These are phyloP conservation scores for Dicrurus megarhynchus DNA, from an alignment of 2,113 vertebrate genomes.

Conservation along the genomic window DNA sequence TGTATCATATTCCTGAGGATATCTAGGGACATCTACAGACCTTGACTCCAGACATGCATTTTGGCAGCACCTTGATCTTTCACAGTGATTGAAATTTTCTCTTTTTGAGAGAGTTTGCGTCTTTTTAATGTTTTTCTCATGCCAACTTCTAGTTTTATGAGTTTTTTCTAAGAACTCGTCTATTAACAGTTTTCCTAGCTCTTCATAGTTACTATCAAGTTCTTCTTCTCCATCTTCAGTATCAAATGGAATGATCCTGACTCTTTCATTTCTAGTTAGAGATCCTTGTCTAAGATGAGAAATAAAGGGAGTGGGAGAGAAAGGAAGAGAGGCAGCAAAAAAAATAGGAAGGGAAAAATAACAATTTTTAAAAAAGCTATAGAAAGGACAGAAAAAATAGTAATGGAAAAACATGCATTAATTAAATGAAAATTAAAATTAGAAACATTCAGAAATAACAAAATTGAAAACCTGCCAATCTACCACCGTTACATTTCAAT, in stretches of 20 bases:
- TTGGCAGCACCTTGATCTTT: slow-evolving; percentile 44
- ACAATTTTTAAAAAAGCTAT: slow-evolving; percentile 12
- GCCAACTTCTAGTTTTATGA: slow-evolving; percentile 81
- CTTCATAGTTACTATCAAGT: slow-evolving; percentile 79
- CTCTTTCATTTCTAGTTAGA: slow-evolving; percentile 82
- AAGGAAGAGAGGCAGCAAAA: slow-evolving; percentile 56
- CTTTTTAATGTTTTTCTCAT: slow-evolving; percentile 68
- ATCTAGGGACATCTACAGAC: slow-evolving; percentile 63
- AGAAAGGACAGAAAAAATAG: slow-evolving; percentile 30
- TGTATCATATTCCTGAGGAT: slow-evolving; percentile 85
- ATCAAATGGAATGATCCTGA: slow-evolving; percentile 87
- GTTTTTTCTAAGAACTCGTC: slow-evolving; percentile 80
- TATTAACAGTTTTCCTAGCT: slow-evolving; percentile 72
- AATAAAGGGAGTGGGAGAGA: slow-evolving; percentile 36
- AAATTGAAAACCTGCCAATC: slow-evolving; percentile 1
- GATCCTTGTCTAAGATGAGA: slow-evolving; percentile 67
- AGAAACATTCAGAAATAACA: not conserved
- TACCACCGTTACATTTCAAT: not conserved
- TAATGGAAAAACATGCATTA: not conserved
- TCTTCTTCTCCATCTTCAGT: slow-evolving; percentile 82
- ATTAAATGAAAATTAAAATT: slow-evolving; percentile 34
- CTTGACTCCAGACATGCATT: slow-evolving; percentile 55
- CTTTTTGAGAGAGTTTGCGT: slow-evolving; percentile 31
- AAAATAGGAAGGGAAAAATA: slow-evolving; percentile 43
- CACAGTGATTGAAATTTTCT: not conserved